phyloP scores from a whole-genome alignment of 2,888 invertebrate genomes.

The Drosophila recens region DNA sequence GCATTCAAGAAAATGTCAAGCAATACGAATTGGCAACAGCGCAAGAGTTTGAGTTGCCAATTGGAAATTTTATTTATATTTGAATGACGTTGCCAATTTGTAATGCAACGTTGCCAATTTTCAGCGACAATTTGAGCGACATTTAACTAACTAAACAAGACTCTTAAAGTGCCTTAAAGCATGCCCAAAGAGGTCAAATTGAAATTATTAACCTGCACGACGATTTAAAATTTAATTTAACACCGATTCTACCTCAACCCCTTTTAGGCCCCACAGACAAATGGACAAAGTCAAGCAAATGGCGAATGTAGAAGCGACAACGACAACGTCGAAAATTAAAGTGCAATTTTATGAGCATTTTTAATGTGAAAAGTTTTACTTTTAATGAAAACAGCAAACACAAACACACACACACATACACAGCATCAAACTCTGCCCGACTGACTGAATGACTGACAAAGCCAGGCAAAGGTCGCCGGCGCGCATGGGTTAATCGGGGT shows the following conservation, averaged over 20 bases:
- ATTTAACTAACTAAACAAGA: slow-evolving; percentile 23
- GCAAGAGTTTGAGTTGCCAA: slow-evolving; percentile 45
- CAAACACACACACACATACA: slow-evolving; percentile 9
- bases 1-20: slow-evolving; percentile 68
- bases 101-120: slow-evolving; percentile 33
- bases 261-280: background rate
- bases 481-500: slow-evolving; percentile 75
- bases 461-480: slow-evolving; percentile 57
- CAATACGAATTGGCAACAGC: slow-evolving; percentile 64
- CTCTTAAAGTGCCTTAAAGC: slow-evolving; percentile 36
- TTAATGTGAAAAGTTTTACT: slow-evolving; percentile 78
- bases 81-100: slow-evolving; percentile 41
- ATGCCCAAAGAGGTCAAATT: slow-evolving; percentile 70
- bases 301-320: slow-evolving; percentile 46
- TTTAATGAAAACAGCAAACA: slow-evolving; percentile 65
- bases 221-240: slow-evolving; percentile 77
- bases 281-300: slow-evolving; percentile 58
- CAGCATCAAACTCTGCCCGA: slow-evolving; percentile 49
- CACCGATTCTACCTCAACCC: background rate
- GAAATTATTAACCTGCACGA: slow-evolving; percentile 71
- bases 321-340: slow-evolving; percentile 63
- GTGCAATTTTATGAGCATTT: slow-evolving; percentile 78
- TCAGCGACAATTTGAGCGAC: slow-evolving; percentile 21
- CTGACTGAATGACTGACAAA: slow-evolving; percentile 37
- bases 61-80: slow-evolving; percentile 49